Evolutionary conservation across 2,113 vertebrate genomes (phyloP).

Genomic region (Stigmatopora argus): DNA sequence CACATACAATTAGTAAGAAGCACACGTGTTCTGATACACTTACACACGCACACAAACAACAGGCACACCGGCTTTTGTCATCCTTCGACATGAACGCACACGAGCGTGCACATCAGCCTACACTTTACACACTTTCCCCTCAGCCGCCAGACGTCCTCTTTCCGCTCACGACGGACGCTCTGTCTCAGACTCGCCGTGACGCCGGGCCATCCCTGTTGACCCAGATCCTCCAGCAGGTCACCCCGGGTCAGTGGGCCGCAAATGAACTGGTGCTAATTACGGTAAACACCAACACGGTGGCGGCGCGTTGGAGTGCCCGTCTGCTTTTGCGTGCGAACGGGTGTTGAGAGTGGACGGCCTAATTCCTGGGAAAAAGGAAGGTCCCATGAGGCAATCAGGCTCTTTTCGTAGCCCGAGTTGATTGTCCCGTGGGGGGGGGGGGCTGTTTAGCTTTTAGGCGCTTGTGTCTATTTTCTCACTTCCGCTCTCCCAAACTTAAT

Average conservation of each 20-base stretch:
- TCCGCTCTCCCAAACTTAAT: slow-evolving; percentile 40
- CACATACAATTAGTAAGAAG: slow-evolving; percentile 45
- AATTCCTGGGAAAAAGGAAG: slow-evolving; percentile 57
- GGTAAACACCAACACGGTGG: slow-evolving; percentile 52
- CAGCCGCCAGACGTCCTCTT: slow-evolving; percentile 39
- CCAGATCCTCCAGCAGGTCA: slow-evolving; percentile 57
- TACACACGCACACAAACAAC: slow-evolving; percentile 41
- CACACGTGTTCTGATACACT: slow-evolving; percentile 50
- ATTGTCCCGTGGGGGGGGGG: slow-evolving; percentile 28
- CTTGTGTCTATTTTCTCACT: slow-evolving; percentile 48
- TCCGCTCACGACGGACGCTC: slow-evolving; percentile 15
- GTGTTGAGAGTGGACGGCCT: slow-evolving; percentile 38
- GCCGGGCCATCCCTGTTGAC: slow-evolving; percentile 48
- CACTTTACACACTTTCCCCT: slow-evolving; percentile 20
- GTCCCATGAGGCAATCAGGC: slow-evolving; percentile 55
- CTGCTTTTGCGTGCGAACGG: slow-evolving; percentile 38
- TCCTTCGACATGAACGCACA: slow-evolving; percentile 9
- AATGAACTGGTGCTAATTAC: slow-evolving; percentile 71
- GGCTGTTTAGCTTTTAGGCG: slow-evolving; percentile 27
- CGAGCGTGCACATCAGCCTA: slow-evolving; percentile 4
- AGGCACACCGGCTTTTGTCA: slow-evolving; percentile 13
- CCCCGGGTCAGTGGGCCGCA: slow-evolving; percentile 58
- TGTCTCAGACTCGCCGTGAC: slow-evolving; percentile 39
- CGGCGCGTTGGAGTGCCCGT: slow-evolving; percentile 24
- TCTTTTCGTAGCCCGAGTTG: slow-evolving; percentile 51